A percentile compares a stretch with the other conserved stretches of the same genome.
Evolutionary conservation across 2,797 vertebrate species (phyloP).

Genomic region (Echeneis naucrates): DNA sequence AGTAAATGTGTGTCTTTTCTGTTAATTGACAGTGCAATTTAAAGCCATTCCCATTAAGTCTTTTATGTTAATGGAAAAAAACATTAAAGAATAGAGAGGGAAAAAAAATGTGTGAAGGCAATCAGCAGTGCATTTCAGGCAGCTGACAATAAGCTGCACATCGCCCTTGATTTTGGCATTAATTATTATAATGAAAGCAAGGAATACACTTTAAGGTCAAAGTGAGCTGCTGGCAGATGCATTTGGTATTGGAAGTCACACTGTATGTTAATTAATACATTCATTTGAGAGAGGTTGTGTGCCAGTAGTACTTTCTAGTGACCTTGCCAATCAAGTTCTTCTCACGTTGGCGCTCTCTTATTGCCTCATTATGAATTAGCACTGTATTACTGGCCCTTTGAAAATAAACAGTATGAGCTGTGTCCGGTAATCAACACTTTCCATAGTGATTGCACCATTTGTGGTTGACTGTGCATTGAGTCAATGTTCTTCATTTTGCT

Average conservation of each 20-base stretch:
- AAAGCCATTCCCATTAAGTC: conserved; percentile 62
- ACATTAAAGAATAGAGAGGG: conserved; percentile 58
- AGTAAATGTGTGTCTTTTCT: conserved; percentile 46
- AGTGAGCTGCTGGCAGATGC: conserved; percentile 68
- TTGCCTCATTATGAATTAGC: conserved; percentile 54
- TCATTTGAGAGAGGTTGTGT: conserved; percentile 45
- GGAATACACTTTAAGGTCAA: conserved; percentile 79
- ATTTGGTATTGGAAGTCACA: conserved; percentile 64
- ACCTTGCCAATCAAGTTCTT: conserved; percentile 62
- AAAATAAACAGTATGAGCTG: conserved; percentile 39
- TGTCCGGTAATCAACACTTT: conserved; percentile 23
- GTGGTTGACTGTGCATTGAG: neutral
- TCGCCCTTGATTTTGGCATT: conserved; percentile 72
- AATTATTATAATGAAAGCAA: conserved; percentile 83
- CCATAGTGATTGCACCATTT: neutral
- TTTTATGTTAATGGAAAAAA: conserved; percentile 75
- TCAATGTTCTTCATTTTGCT: neutral
- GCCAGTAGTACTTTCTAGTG: conserved; percentile 65
- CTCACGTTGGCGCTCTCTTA: conserved; percentile 38
- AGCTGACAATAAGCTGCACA: conserved; percentile 56
- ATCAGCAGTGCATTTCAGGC: conserved; percentile 70
- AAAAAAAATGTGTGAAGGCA: conserved; percentile 66
- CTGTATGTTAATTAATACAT: conserved; percentile 73
- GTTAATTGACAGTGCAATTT: conserved; percentile 51
- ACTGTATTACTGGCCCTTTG: conserved; percentile 38